Conservation (phyloP, 1,140 invertebrate species). For the Ectropis grisescens region DNA sequence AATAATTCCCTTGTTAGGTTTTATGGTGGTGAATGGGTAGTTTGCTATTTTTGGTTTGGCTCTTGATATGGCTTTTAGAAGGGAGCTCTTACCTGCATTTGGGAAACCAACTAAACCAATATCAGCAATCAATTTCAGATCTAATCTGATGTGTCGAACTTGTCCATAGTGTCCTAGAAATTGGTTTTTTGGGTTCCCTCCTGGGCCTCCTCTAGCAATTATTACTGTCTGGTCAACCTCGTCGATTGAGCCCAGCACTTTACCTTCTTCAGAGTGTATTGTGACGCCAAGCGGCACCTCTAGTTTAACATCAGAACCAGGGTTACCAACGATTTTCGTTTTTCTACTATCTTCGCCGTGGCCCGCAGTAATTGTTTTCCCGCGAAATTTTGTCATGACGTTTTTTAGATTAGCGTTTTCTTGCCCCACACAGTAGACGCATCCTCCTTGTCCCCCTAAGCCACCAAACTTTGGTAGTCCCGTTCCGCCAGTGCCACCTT, state of each 20-base stretch:
- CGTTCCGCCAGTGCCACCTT: conserved; percentile 80
- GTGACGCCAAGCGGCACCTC: conserved; percentile 85
- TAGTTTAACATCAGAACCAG: conserved; percentile 79
- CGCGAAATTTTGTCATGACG: conserved; percentile 67
- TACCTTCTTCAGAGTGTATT: conserved; percentile 75
- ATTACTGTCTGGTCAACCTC: conserved; percentile 75
- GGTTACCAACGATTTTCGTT: conserved; percentile 80
- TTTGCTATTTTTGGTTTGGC: conserved; percentile 91
- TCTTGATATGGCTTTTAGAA: conserved; percentile 84
- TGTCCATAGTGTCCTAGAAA: conserved; percentile 83
- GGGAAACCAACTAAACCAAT: conserved; percentile 94
- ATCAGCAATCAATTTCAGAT: conserved; percentile 92
- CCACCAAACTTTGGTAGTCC: conserved; percentile 86
- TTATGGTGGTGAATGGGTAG: conserved; percentile 93
- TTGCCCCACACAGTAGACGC: conserved; percentile 80
- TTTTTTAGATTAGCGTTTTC: conserved; percentile 73
- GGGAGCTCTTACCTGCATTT: conserved; percentile 94
- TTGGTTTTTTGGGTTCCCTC: conserved; percentile 78
- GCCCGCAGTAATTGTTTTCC: conserved; percentile 74
- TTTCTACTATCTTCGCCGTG: conserved; percentile 79
- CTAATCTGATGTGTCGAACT: conserved; percentile 76
- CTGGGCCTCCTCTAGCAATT: conserved; percentile 81
- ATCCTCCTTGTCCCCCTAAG: conserved; percentile 87
- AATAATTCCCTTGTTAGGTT: conserved; percentile 83
- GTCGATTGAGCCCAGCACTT: conserved; percentile 82